These are phyloP conservation scores for Dipodomys stephensi DNA, from an alignment of 2,113 vertebrate species.

Conservation along the genomic window DNA sequence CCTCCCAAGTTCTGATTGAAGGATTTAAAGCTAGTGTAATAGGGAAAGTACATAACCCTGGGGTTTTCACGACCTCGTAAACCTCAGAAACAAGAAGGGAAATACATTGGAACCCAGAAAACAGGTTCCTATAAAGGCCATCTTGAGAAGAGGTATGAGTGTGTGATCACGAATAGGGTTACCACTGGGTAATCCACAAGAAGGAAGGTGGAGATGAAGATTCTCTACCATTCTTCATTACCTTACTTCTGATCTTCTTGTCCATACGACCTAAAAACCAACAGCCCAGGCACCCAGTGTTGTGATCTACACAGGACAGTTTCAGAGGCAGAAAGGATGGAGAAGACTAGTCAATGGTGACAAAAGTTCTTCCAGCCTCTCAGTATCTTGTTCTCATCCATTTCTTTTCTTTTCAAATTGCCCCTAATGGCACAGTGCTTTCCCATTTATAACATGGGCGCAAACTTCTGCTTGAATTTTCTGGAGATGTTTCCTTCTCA, in stretches of 20 bases:
- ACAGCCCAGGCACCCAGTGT: neutral
- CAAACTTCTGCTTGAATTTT: conserved; percentile 11
- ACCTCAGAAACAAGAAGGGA: neutral
- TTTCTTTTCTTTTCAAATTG: neutral
- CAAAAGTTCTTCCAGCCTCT: neutral
- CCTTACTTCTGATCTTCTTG: neutral
- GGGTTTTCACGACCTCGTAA: neutral
- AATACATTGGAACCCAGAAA: neutral
- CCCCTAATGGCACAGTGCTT: neutral
- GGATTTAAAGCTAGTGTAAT: neutral
- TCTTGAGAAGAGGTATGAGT: neutral
- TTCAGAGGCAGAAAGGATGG: neutral
- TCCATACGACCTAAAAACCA: neutral
- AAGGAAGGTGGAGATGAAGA: neutral
- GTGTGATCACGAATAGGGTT: neutral
- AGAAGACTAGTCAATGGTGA: neutral
- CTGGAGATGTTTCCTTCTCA: neutral
- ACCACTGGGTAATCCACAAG: neutral
- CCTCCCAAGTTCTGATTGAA: neutral
- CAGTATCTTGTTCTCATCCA: neutral
- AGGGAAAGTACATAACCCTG: neutral
- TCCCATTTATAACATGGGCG: neutral
- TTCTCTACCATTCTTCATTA: neutral
- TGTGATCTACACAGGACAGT: neutral
- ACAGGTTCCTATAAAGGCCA: neutral